Base-by-base conservation (phyloP, 2,888 invertebrate species). In the Spodoptera picta region DNA sequence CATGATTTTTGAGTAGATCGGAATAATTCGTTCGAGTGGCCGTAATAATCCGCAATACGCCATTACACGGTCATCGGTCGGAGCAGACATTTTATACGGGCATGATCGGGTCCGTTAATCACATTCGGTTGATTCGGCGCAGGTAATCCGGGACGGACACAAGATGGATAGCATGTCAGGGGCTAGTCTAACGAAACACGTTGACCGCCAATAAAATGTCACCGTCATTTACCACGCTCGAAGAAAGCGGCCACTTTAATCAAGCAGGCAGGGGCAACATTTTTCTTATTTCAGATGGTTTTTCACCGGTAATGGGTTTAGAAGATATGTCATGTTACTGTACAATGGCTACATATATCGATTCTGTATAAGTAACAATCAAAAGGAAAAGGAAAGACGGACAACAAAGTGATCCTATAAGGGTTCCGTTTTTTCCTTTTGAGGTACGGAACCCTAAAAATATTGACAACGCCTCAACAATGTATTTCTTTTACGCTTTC, bases 101-200 rank as follows among this genome's bases (percentile, higher is more conserved):
- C 82, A 75, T 78, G 80, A 76, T 75, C 74, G 79, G 73, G 41
- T 75, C 83, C 81, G 75, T 86, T 84, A 83, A 85, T 86, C 86
- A 86, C 81, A 77, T 85, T 82, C 83, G 82, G 81, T 82, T 81
- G 82, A 83, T 82, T 82, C 76, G 79, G 68, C 82, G 66, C 82
- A 76, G 83, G 81, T 86, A 83, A 85, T 77, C 79, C 79, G 63
- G 75, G 72, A 61, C 68, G 79, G 60, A 50, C 61, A 72, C 79
- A 84, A 87, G 87, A 87, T 85, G 81, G 78, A 86, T 85, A 78
- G 78, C 81, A 73, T 78, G 81, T 81, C 83, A 72, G 65, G 48
- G 66, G 66, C 59, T 74, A 73, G 73, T 74, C 77, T 77, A 75
- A 74, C 71, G 75, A 75, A 76, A 75, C 76, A 74, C 65, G 70